Base-by-base conservation (phyloP, 64 coral and sea anemone species). In the Montipora cactus region DNA sequence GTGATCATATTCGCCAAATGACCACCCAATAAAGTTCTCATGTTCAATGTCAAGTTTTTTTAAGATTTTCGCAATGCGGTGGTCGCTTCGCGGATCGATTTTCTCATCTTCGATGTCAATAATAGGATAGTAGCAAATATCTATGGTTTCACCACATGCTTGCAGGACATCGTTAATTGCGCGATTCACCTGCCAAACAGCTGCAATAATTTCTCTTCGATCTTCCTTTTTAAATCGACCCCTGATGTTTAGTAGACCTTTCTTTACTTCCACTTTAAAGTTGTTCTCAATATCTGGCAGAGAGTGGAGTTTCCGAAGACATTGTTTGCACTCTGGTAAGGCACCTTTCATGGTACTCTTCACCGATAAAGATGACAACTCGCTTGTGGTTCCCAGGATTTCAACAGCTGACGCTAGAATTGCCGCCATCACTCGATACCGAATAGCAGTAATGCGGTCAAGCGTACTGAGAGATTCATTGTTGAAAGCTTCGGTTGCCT, bases 401-500 rank as follows among this genome's bases (percentile, higher is more conserved):
- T 37, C 1, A 37, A 2, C 37, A 2, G 37, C 21, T 49, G 49
- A 59, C 37, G 76, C 79, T 5, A 94, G 87, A 7, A 92, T 87
- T n/a, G 75, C 72, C 13, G 79, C 74, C n/a, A 95, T 79, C 16
- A 95, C 73, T 10, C 82, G 57, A 12, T 87, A 52, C 44, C 69
- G 78, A 28, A 79, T 74, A 23, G 94, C 89, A 3, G 87, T 44
- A 5, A 95, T 88, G 28, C 94, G 46, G 46, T 95, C 89, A 13
- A 15, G 14, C 7, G 46, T 21, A 19, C 81, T 59, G 7, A 95
- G 45, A 6, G 66, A 71, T 84, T 95, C 77, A 55, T 95, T 95
- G 47, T 53, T 92, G 13, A 95, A 87, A 7, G 94, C 90, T 46
- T 91, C 81, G 10, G 81, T 91, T 66, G 89, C 89, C 70, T 92